phyloP scores from a whole-genome alignment of 1,140 invertebrate species.

The Drosophila nikananu region DNA sequence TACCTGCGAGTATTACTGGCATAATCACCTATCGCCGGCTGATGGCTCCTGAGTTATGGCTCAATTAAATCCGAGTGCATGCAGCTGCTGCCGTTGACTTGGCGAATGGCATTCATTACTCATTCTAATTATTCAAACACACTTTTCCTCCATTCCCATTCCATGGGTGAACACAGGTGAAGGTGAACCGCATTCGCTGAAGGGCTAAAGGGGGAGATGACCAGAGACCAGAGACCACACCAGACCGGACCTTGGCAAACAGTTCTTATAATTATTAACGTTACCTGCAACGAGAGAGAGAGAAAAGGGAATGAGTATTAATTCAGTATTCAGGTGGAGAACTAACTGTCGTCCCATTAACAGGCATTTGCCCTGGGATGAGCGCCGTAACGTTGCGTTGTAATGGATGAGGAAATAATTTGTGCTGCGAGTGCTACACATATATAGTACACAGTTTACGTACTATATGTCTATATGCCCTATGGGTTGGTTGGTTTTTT shows the following conservation, averaged over 20 bases:
- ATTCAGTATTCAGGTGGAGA: constrained; percentile 13
- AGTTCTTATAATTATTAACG: constrained; percentile 32
- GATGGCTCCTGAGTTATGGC: constrained; percentile 33
- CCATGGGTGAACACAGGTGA: constrained; percentile 8
- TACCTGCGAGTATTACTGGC: constrained; percentile 5
- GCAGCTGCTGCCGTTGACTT: constrained; percentile 53
- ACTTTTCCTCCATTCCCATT: background rate
- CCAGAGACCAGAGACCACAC: background rate
- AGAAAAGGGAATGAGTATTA: background rate
- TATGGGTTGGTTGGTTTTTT: constrained; percentile 9
- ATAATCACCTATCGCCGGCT: constrained; percentile 19
- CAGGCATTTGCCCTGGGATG: constrained; percentile 12
- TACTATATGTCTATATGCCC: background rate
- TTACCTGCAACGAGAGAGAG: constrained; percentile 51
- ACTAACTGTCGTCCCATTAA: constrained; percentile 6
- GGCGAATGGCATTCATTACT: constrained; percentile 41
- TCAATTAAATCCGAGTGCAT: constrained; percentile 63
- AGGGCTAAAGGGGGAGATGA: background rate
- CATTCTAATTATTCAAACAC: constrained; percentile 36
- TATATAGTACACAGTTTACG: background rate
- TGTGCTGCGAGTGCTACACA: background rate
- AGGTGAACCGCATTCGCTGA: constrained; percentile 23
- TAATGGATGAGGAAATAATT: constrained; percentile 22
- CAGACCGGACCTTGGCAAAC: constrained; percentile 7
- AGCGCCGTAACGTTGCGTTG: constrained; percentile 1